These are phyloP conservation scores for Cinclus cinclus DNA, from an alignment of 2,113 vertebrate genomes.

Conservation along the genomic window DNA sequence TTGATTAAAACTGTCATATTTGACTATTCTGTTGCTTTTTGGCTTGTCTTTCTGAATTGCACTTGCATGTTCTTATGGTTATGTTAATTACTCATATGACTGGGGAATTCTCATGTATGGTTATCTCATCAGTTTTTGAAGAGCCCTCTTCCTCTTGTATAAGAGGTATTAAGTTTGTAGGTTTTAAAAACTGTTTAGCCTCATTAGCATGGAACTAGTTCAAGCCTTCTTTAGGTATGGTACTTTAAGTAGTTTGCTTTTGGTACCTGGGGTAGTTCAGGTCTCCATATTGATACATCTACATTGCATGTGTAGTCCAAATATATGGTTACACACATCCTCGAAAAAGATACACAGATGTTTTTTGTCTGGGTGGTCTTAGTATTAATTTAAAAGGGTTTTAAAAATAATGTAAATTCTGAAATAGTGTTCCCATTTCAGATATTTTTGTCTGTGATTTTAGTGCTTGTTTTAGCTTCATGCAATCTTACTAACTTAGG, in stretches of 20 bases:
- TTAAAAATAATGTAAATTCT: neutral
- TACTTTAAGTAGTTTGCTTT: neutral
- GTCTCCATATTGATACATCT: neutral
- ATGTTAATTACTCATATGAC: neutral
- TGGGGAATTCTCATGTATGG: neutral
- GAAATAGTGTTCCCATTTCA: neutral
- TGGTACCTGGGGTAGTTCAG: neutral
- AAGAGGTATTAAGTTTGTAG: neutral
- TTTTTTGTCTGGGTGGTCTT: neutral
- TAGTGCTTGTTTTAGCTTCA: neutral
- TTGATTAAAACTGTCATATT: neutral
- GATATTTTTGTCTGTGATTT: neutral
- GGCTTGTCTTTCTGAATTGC: neutral
- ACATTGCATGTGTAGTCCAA: accelerated
- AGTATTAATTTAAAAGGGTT: neutral
- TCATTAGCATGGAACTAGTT: neutral
- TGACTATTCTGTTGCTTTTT: neutral
- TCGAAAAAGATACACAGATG: neutral
- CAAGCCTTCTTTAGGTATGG: accelerated
- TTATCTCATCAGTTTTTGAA: neutral
- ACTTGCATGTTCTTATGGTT: neutral
- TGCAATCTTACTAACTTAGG: neutral
- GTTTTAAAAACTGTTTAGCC: neutral
- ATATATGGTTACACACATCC: accelerated
- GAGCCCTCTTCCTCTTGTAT: neutral